phyloP scores from a whole-genome alignment of 2,888 invertebrate species.

The Eupithecia tripunctaria region DNA sequence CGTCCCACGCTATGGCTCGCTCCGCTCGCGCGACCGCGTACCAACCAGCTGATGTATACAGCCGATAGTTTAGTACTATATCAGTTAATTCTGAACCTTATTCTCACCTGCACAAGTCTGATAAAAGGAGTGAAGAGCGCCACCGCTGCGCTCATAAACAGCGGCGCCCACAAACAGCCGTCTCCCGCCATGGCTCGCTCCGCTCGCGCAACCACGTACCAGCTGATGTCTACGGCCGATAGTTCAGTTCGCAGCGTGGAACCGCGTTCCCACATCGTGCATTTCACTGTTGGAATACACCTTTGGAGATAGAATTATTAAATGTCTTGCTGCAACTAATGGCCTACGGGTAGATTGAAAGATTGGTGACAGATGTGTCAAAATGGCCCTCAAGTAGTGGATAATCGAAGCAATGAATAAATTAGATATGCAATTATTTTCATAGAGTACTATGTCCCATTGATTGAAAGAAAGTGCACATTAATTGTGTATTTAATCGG shows the following conservation, averaged over 20 bases:
- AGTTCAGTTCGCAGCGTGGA: conserved; percentile 96
- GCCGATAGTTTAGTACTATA: conserved; percentile 97
- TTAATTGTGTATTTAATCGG: too few species aligned
- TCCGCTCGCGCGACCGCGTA: conserved; percentile 97
- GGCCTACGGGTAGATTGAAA: background rate
- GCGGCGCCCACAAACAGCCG: conserved; percentile 69
- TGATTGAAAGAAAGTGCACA: too few species aligned
- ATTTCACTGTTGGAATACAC: conserved; percentile 88
- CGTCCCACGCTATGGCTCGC: conserved; percentile 74
- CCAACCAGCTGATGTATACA: conserved; percentile 96
- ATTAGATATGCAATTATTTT: too few species aligned
- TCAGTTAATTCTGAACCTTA: background rate
- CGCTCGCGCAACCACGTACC: conserved; percentile 95
- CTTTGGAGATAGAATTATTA: conserved; percentile 35
- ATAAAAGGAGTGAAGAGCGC: conserved; percentile 66
- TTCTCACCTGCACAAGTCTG: conserved; percentile 69
- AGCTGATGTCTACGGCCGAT: conserved; percentile 97
- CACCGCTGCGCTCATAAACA: conserved; percentile 71
- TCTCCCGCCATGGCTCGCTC: conserved; percentile 84
- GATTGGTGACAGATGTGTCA: too few species aligned
- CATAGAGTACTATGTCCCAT: too few species aligned
- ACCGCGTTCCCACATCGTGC: conserved; percentile 96
- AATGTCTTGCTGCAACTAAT: conserved; percentile 15
- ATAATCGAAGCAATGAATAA: too few species aligned
- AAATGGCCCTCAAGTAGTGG: too few species aligned